Conservation (phyloP, 2,888 invertebrate species). For the Rhyacophila evoluta region DNA sequence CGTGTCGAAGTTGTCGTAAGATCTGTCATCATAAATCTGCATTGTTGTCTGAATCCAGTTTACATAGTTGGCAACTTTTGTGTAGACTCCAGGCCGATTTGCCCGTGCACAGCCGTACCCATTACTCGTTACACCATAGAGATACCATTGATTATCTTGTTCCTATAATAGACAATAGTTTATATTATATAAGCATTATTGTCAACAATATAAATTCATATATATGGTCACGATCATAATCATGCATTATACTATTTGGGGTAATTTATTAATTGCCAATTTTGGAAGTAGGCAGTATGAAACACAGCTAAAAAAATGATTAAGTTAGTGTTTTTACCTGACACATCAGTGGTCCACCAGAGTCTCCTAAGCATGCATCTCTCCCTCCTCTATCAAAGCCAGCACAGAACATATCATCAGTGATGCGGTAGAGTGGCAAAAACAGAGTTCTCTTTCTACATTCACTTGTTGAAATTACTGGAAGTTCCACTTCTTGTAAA, state of each 20-base stretch:
- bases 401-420: conserved; percentile 87
- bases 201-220: too few relatives aligned
- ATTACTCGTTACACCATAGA: conserved; percentile 81
- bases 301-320: too few relatives aligned
- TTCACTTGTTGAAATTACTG: conserved; percentile 82
- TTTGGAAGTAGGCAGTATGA: too few relatives aligned
- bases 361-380: conserved; percentile 85
- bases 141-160: conserved; percentile 65
- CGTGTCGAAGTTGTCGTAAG: conserved; percentile 55
- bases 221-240: too few relatives aligned
- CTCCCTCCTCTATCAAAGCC: conserved; percentile 83
- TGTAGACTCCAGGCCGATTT: conserved; percentile 84
- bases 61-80: conserved; percentile 81
- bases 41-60: conserved; percentile 77
- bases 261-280: too few relatives aligned
- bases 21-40: conserved; percentile 59
- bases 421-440: conserved; percentile 80
- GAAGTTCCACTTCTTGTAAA: conserved; percentile 84
- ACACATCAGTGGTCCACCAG: conserved; percentile 84
- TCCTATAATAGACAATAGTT: conserved; percentile 60
- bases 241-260: too few relatives aligned
- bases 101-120: conserved; percentile 85
- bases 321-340: conserved; percentile 66
- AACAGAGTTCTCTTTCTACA: conserved; percentile 81
- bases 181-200: too few relatives aligned